Evolutionary conservation across 2,113 vertebrate species (phyloP), one percentile per base, ranked within the genome.

Genomic region (Taurulus bubalis): DNA sequence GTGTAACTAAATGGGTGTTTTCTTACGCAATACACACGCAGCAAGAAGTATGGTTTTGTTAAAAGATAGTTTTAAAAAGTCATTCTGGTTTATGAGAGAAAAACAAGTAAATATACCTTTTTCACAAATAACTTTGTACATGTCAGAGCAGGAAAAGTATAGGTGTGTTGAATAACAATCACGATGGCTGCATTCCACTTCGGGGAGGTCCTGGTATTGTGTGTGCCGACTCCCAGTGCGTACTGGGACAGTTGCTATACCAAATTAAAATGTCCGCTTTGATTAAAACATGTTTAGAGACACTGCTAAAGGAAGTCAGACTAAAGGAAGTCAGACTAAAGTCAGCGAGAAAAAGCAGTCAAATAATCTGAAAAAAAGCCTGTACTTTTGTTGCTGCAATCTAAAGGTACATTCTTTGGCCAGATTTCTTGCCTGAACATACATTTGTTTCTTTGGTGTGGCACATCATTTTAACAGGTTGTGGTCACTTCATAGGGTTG

Each of bases 1-100:
- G 36, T 77, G 77, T 85, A 81, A 70, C 67, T 53, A 82, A 45
- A 55, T 59, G 32, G 2, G 12, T 64, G 38, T 65, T 77, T 87
- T 81, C 62, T 67, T 63, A 70, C 66, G 16, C 30, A 71, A 67
- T 30, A 80, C 42, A 75, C 36, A 22, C 18, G 8, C 38, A 62
- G 30, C 18, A 22, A 32, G 49, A 42, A 11, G 30, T 38, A 14
- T 14, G 55, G 6, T 47, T 73, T 62, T 42, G 24, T 70, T 28
- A 58, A 14, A 59, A 34, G 12, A 56, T 20, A 71, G 8, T 30
- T 60, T 47, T 18, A 45, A 45, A n/a, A 45, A 45, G 7, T 49
- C 9, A 3, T 49, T 68, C 8, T 1, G n/a, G 8, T 6, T 74
- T 4, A 12, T 65, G n/a, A 67, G 30, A 30, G 38, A 47, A 18